Evolutionary conservation across 2,797 vertebrate genomes (phyloP).

Genomic region (Microchirus variegatus): DNA sequence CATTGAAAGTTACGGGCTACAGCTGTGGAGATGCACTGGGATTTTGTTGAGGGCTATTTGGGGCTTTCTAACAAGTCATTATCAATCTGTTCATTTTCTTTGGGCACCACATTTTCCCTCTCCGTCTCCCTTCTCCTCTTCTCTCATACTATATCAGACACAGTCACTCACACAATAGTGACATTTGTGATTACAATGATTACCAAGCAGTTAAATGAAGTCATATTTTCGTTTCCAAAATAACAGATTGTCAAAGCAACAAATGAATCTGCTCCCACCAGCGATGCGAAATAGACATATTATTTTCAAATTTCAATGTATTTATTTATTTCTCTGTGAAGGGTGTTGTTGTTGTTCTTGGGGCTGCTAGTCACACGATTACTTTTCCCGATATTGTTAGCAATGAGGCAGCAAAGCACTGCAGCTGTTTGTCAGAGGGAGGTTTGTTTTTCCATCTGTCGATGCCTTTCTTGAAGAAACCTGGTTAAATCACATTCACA

Average conservation of each 20-base stretch:
- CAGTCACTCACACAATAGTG: constrained; percentile 14
- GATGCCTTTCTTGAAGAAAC: constrained; percentile 7
- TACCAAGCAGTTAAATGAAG: constrained; percentile 69
- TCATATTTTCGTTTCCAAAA: constrained; percentile 69
- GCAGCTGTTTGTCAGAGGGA: constrained; percentile 37
- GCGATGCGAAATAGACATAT: constrained; percentile 60
- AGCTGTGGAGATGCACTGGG: constrained; percentile 32
- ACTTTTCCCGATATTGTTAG: constrained; percentile 57
- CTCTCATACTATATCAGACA: constrained; percentile 11
- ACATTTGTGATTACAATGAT: constrained; percentile 73
- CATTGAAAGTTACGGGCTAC: constrained; percentile 33
- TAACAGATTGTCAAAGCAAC: constrained; percentile 74
- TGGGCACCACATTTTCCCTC: constrained; percentile 15
- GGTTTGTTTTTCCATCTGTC: constrained; percentile 39
- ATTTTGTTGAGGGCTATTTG: constrained; percentile 29
- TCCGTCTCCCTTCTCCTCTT: constrained; percentile 8
- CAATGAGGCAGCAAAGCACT: constrained; percentile 58
- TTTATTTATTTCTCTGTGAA: constrained; percentile 36
- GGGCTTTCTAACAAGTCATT: constrained; percentile 50
- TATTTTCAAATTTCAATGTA: constrained; percentile 75
- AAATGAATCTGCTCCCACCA: constrained; percentile 71
- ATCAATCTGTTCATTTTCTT: constrained; percentile 50
- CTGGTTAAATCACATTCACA: constrained; percentile 24
- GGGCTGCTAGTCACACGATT: constrained; percentile 66
- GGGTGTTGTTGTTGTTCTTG: constrained; percentile 54